Evolutionary conservation across 1,140 invertebrate species (phyloP), one percentile per base, ranked within the genome.

Genomic region (Tribolium madens): DNA sequence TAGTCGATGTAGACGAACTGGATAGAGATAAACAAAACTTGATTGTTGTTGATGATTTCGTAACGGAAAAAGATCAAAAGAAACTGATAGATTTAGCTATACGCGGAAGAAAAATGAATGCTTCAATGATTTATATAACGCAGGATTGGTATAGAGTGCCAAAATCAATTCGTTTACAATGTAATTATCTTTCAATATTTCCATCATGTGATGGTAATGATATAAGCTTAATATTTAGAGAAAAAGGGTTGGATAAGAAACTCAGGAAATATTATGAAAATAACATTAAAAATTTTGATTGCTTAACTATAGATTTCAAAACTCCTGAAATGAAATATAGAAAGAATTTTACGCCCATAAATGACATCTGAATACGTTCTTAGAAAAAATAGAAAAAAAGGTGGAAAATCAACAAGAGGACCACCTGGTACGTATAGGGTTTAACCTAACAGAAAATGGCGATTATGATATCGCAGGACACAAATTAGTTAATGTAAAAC

Each of bases 181-280:
- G 52, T 75, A 64, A 75, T 75, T 75, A 75, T 75, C 73, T 75
- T 75, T 75, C 53, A 75, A 75, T 75, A 42, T 75, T 75, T 64
- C 31, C 52, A 14, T 75, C 73, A 12, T 75, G 73, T 75, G 73
- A 75, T 75, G 73, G 73, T 75, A 75, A 75, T 75, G 52, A 75
- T 75, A 75, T 75, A 75, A 75, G 48, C 31, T 73, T 73, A 53
- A 73, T 73, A 75, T 75, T 75, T 75, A 75, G 52, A 75, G 50
- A 75, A 75, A 75, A 75, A 52, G 33, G 73, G 18, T 64, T 75
- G 33, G 50, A 75, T 75, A 75, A 75, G 73, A 75, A 75, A 64
- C 7, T 75, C 57, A 75, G 52, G 33, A 12, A 75, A 75, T 75
- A 72, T 46, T 70, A 53, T 53, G 18, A 53, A 18, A 53, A 53